Base-by-base conservation (phyloP, 2,113 vertebrate species). In the Marmota flaviventris region DNA sequence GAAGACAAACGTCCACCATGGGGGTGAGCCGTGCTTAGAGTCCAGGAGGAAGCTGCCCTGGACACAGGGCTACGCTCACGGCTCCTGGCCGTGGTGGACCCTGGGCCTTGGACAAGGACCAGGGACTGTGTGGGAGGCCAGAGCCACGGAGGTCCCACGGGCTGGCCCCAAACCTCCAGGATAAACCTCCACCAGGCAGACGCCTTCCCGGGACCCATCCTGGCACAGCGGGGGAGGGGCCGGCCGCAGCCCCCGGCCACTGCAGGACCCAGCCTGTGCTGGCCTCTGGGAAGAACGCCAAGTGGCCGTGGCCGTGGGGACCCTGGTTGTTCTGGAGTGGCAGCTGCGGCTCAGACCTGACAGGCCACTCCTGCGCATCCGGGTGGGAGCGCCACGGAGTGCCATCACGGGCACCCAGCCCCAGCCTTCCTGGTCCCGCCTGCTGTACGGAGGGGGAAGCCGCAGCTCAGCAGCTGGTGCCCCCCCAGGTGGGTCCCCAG, bases 1-100 rank as follows among this genome's bases (percentile, higher is more conserved):
- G 0, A 20, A 86, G 63, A 6, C 13, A 58, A 56, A 22, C 0
- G 2, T 5, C 58, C 3, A 5, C 4, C 1, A 4, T 0, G 0
- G 0, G 7, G 77, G 8, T 16, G 2, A 4, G 1, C 16, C 37
- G 20, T 0, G 0, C 39, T 20, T 9, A 14, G 69, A 16, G 42
- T 17, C 27, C 17, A 22, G 2, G 0, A 13, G 42, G 51, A 18
- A 29, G 20, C 25, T 0, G 14, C 32, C 20, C 0, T 0, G 0
- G 7, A 51, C 11, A 20, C 22, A 16, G 3, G 17, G 34, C 42
- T 85, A 61, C 2, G 0, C 1, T 22, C 89, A 45, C 53, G 16
- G 1, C 10, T 34, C 51, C 85, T 34, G 24, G 72, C 29, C 63
- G 20, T 0, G 24, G 53, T 18, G 56, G 4, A 4, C 18, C n/a